Evolutionary conservation across 2,113 vertebrate genomes (phyloP).

Genomic region (Hemichromis elongatus): DNA sequence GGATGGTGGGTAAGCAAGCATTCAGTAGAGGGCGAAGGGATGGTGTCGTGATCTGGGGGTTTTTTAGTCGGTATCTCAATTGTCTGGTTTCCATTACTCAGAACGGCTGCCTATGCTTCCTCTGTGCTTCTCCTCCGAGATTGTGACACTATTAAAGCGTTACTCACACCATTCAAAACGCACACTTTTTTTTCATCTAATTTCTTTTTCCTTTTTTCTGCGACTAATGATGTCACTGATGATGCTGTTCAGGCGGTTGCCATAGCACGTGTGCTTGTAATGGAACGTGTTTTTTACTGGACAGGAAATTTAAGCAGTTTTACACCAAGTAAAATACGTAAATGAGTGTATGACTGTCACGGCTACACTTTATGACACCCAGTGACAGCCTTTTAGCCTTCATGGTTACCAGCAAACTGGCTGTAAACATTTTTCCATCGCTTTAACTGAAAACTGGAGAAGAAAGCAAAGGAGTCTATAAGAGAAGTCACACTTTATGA

Average conservation of each 20-base stretch:
- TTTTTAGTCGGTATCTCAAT: slow-evolving; percentile 16
- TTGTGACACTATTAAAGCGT: not conserved
- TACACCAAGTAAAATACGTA: not conserved
- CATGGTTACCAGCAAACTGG: not conserved
- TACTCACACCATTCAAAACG: slow-evolving; percentile 12
- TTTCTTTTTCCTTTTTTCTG: not conserved
- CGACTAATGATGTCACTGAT: slow-evolving; percentile 28
- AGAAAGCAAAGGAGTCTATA: not conserved
- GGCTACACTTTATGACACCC: not conserved
- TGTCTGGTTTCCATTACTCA: slow-evolving; percentile 62
- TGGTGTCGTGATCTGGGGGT: not conserved
- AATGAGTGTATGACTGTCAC: not conserved
- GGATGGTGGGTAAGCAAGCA: not conserved
- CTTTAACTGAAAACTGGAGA: not conserved
- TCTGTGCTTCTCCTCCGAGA: not conserved
- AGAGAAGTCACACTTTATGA: not conserved
- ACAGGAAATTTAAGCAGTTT: slow-evolving; percentile 11
- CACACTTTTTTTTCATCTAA: not conserved
- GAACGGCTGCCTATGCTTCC: not conserved
- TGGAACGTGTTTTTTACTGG: not conserved
- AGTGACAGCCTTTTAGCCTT: not conserved
- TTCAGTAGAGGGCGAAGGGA: not conserved
- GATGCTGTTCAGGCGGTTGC: slow-evolving; percentile 19
- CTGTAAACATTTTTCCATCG: not conserved
- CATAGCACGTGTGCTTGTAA: slow-evolving; percentile 32